phyloP scores from a whole-genome alignment of 2,113 vertebrate genomes.

The Caloenas nicobarica region DNA sequence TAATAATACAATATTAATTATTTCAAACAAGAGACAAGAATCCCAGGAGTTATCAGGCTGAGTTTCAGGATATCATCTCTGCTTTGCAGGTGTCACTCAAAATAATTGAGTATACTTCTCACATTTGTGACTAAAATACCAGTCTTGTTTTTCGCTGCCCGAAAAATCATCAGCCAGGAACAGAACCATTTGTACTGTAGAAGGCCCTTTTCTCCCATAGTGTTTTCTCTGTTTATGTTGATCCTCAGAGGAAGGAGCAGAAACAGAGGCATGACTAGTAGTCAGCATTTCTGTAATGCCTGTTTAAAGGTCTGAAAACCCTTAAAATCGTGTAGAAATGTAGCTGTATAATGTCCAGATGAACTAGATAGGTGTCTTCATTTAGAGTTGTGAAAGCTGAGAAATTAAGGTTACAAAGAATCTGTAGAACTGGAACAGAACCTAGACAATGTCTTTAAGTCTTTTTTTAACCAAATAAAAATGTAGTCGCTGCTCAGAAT shows the following conservation, averaged over 20 bases:
- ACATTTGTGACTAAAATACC: background rate
- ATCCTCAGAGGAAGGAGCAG: background rate
- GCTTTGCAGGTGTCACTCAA: background rate
- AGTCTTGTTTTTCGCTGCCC: background rate
- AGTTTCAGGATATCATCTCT: background rate
- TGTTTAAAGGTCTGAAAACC: background rate
- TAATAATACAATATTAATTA: background rate
- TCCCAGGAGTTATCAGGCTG: background rate
- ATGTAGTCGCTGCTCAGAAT: background rate
- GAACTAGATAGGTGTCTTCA: background rate
- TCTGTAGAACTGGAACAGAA: background rate
- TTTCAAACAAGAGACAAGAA: background rate
- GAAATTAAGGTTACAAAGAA: background rate
- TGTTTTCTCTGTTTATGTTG: background rate
- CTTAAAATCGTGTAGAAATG: background rate
- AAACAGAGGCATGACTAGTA: background rate
- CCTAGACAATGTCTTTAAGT: background rate
- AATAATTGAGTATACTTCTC: constrained; percentile 3
- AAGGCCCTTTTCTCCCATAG: background rate
- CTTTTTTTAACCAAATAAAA: constrained; percentile 10
- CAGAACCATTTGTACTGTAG: background rate
- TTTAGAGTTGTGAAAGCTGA: background rate
- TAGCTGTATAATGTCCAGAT: background rate
- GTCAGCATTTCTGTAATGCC: background rate
- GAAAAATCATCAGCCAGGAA: background rate